Percentiles rank a stretch among this genome's conserved stretches.
Conservation (phyloP, 2,113 vertebrate species). For the Apistogramma diplotaenia region DNA sequence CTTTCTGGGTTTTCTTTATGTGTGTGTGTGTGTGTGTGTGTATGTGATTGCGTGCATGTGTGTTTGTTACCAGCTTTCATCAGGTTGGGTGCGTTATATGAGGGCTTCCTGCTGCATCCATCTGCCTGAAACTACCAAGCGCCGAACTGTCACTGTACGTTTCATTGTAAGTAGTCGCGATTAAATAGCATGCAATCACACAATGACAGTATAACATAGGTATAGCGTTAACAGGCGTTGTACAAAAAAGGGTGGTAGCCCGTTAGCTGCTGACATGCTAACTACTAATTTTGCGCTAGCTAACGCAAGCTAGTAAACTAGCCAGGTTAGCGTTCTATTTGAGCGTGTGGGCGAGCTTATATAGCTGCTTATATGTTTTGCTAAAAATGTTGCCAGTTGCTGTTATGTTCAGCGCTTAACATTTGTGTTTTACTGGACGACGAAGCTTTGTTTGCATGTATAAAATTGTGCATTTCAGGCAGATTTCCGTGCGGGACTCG, state of each 20-base stretch:
- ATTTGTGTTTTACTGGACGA: not conserved
- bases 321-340: constrained; percentile 39
- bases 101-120: constrained; percentile 66
- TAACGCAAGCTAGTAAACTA: constrained; percentile 14
- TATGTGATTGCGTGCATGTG: constrained; percentile 8
- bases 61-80: constrained; percentile 54
- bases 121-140: constrained; percentile 19
- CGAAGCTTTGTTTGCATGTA: not conserved
- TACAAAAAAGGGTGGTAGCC: constrained; percentile 21
- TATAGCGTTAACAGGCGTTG: not conserved
- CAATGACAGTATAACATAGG: rapidly evolving
- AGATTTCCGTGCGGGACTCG: not conserved
- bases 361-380: not conserved
- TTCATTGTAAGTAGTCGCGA: constrained; percentile 35
- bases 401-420: rapidly evolving
- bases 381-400: constrained; percentile 3
- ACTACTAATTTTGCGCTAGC: constrained; percentile 45
- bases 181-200: not conserved
- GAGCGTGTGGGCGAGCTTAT: constrained; percentile 1
- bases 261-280: constrained; percentile 57
- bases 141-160: constrained; percentile 36
- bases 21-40: not conserved
- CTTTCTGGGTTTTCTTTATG: not conserved
- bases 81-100: constrained; percentile 45
- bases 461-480: not conserved